Base-by-base conservation (phyloP, 2,113 vertebrate species). In the Marcusenius ussheri region DNA sequence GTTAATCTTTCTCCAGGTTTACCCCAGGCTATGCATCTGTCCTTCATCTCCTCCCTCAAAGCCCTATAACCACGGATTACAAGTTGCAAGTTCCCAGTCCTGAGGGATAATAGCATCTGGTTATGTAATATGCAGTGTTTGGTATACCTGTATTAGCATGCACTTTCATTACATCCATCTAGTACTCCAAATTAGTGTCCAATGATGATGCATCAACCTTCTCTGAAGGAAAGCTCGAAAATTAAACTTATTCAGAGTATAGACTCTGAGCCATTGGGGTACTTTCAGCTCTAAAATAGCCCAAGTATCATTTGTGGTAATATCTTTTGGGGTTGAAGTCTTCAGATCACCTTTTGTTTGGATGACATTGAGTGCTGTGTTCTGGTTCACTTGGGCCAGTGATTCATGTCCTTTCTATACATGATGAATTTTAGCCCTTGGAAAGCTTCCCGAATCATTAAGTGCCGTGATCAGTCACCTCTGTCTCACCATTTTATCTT, bases 341-440 rank as follows among this genome's bases (percentile, higher is more conserved):
- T 88, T 88, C 35, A 42, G 50, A 56, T 27, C 31, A 53, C 8
- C 42, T 13, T 46, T 49, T 49, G 46, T 49, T 46, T 85, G 83
- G 83, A 85, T n/a, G 39, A n/a, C 45, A 46, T 85, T n/a, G 49
- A 58, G 17, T 88, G 50, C 86, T 42, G 50, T 31, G 86, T 1
- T 58, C 49, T 87, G 85, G 24, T 35, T 47, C 19, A 42, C 85
- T 53, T 51, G 87, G 51, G 35, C 39, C 87, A 42, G 87, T 88
- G 87, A 88, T 88, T 88, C 87, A 66, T 42, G 50, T 53, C 53
- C 17, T 56, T 56, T 88, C 86, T 53, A 31, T 56, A 39, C 27
- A 58, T 50, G 42, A 47, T 62, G 56, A 88, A 58, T 45, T 24
- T 66, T 42, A n/a, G 53, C 87, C 24, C 35, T 53, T 45, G 35